These are phyloP conservation scores for Strix aluco DNA, from an alignment of 2,113 vertebrate species.

Conservation along the genomic window DNA sequence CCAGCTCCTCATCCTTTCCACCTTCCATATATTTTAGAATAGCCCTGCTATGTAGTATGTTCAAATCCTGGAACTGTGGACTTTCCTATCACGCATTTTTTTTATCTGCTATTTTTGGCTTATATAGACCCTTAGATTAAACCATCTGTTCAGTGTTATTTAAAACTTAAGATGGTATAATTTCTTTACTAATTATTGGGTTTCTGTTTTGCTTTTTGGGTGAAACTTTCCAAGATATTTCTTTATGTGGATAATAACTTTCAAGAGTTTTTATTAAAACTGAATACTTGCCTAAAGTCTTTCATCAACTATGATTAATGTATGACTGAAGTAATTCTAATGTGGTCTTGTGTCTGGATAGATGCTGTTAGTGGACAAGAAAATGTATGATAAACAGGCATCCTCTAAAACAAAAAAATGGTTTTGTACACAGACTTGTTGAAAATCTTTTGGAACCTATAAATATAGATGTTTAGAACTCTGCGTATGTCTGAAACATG, in stretches of 20 bases:
- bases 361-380: conserved; percentile 38
- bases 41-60: background rate
- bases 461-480: conserved; percentile 31
- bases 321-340: conserved; percentile 46
- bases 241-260: conserved; percentile 59
- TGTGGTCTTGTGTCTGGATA: conserved; percentile 21
- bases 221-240: conserved; percentile 36
- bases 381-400: conserved; percentile 32
- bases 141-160: conserved; percentile 40
- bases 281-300: conserved; percentile 58
- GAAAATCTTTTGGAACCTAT: conserved; percentile 43
- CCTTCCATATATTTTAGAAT: background rate
- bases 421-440: conserved; percentile 23
- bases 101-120: conserved; percentile 44
- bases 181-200: conserved; percentile 40
- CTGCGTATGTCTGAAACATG: conserved; percentile 12
- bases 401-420: background rate
- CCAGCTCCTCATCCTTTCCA: background rate
- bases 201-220: conserved; percentile 49
- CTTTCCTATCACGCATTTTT: background rate
- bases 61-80: background rate
- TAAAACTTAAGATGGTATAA: conserved; percentile 34
- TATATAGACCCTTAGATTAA: conserved; percentile 15
- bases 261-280: conserved; percentile 61
- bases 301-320: conserved; percentile 58